phyloP scores from a whole-genome alignment of 92 coral and sea anemone species.

The Ricordea florida region DNA sequence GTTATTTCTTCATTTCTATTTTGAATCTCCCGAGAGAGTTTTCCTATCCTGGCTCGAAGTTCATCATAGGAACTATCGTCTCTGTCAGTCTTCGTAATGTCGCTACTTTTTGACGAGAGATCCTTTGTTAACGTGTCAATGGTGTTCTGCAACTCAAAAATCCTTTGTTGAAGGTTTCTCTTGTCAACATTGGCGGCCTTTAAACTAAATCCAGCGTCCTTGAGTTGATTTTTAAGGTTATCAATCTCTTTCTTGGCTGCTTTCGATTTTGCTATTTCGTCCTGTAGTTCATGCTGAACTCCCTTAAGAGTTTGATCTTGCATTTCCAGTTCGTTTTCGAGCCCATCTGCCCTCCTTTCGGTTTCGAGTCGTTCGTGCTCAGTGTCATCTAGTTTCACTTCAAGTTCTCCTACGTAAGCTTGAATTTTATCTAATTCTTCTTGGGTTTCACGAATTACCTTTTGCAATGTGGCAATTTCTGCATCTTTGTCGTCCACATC shows the following conservation, averaged over 20 bases:
- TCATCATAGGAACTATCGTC: conserved; percentile 59
- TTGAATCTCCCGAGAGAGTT: conserved; percentile 71
- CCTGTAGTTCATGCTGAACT: conserved; percentile 60
- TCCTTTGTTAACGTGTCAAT: conserved; percentile 73
- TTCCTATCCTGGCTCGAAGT: conserved; percentile 64
- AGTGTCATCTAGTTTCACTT: conserved; percentile 48
- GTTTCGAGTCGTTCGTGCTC: conserved; percentile 69
- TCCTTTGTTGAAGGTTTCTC: conserved; percentile 38
- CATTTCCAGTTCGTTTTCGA: conserved; percentile 63
- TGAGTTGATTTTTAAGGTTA: conserved; percentile 48
- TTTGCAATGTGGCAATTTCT: conserved; percentile 73
- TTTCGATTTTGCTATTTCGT: conserved; percentile 45
- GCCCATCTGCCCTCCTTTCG: conserved; percentile 52
- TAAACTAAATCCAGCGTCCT: conserved; percentile 55
- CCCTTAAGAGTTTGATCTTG: conserved; percentile 68
- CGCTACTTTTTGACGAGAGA: conserved; percentile 44
- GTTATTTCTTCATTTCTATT: conserved; percentile 74
- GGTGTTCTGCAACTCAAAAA: conserved; percentile 60
- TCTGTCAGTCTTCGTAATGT: conserved; percentile 50
- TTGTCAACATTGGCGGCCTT: conserved; percentile 72
- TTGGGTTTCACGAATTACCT: conserved; percentile 56
- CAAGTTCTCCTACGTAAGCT: conserved; percentile 39
- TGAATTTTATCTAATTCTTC: conserved; percentile 52
- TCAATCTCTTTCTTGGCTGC: conserved; percentile 64
- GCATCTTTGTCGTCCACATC: conserved; percentile 72